Base-by-base conservation (phyloP, 2,113 vertebrate genomes). In the Python bivittatus region DNA sequence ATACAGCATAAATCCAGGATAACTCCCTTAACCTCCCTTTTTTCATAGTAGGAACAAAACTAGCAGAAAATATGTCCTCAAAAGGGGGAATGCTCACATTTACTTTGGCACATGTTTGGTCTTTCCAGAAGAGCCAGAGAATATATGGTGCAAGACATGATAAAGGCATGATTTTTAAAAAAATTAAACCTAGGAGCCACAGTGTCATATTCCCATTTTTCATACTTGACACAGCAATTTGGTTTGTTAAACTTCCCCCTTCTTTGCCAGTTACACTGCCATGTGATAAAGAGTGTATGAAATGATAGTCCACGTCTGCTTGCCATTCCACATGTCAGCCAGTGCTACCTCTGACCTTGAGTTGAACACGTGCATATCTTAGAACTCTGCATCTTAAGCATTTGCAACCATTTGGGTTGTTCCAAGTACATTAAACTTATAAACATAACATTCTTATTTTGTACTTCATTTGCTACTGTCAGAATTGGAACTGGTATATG, bases 1-100 rank as follows among this genome's bases (percentile, higher is more conserved):
- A 79, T 64, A 48, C 27, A 38, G 72, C 72, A 92, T 92, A 89
- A 92, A 92, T 92, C 87, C 79, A 54, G 91, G 56, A 89, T 92
- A 85, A 89, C 72, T 92, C 87, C 88, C 61, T 89, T 92, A 79
- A 92, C 88, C 91, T 89, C 91, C 84, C 86, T 48, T 53, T 85
- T 88, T 89, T 64, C 29, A 91, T 44, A 91, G 60, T 7, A 27
- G 87, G 60, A 64, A 12, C 11, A 25, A 87, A 91, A 87, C n/a
- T 61, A 53, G 72, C 56, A 84, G 72, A 89, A 84, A 89, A 92
- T 61, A 61, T 56, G 29, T 15, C 0, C 7, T 89, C 3, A 33
- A 15, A 86, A 61, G 23, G 42, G 12, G 22, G 48, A n/a, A 15
- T 42, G 52, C 58, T 91, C 29, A 20, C n/a, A 87, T 87, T 54